Conservation (phyloP, 2,888 invertebrate species). For the Aricia artaxerxes region DNA sequence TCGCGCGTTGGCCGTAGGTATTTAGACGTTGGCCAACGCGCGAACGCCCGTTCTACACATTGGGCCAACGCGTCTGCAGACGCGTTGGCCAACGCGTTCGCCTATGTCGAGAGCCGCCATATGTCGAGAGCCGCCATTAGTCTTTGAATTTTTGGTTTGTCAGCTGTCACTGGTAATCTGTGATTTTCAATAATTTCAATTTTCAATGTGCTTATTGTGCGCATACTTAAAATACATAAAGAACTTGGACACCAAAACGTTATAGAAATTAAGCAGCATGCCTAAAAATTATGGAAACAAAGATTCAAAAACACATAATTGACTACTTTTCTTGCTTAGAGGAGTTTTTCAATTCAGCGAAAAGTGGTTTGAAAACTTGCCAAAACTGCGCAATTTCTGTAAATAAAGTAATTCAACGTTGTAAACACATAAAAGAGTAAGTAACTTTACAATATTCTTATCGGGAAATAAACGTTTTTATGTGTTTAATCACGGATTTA, state of each 20-base stretch:
- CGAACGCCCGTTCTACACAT: too few relatives aligned
- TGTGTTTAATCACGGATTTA: constrained; percentile 11
- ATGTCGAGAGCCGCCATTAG: too few relatives aligned
- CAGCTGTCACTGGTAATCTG: too few relatives aligned
- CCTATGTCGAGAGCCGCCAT: too few relatives aligned
- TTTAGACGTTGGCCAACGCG: too few relatives aligned
- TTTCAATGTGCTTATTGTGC: too few relatives aligned
- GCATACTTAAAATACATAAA: too few relatives aligned
- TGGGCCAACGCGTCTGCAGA: too few relatives aligned
- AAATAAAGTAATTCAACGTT: constrained; percentile 76
- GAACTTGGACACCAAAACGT: not conserved
- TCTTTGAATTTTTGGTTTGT: too few relatives aligned
- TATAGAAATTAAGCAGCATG: constrained; percentile 7
- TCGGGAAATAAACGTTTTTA: constrained; percentile 37
- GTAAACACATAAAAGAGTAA: constrained; percentile 74
- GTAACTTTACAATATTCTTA: constrained; percentile 43
- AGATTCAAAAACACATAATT: constrained; percentile 75
- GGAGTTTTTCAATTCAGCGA: constrained; percentile 69
- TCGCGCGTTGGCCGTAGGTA: too few relatives aligned
- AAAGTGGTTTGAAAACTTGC: constrained; percentile 74
- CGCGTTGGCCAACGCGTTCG: too few relatives aligned
- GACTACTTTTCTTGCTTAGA: constrained; percentile 77
- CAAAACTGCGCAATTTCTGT: constrained; percentile 74
- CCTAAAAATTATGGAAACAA: constrained; percentile 64
- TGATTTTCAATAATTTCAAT: too few relatives aligned